Conservation (phyloP, 2,113 vertebrate species). For the Etheostoma cragini region DNA sequence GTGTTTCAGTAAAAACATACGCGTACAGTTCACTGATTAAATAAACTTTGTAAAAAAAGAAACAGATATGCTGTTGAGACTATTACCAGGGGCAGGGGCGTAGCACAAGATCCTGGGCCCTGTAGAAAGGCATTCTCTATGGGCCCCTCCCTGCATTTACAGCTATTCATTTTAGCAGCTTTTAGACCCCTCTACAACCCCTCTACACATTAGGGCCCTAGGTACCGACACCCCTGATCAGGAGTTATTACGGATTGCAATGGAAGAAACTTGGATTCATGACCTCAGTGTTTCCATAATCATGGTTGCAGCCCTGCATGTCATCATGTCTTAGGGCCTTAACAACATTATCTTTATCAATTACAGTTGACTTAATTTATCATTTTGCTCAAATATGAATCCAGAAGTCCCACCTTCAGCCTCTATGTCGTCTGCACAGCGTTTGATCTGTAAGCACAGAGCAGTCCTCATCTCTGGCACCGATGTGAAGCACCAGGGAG, state of each 20-base stretch:
- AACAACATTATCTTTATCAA: slow-evolving; percentile 7
- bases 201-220: too few relatives aligned
- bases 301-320: background rate
- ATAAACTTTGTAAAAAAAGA: too few relatives aligned
- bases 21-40: too few relatives aligned
- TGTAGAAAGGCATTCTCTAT: too few relatives aligned
- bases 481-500: slow-evolving; percentile 96
- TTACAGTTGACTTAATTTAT: background rate
- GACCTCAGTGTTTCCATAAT: background rate
- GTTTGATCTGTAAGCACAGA: slow-evolving; percentile 95
- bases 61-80: too few relatives aligned
- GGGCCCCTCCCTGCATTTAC: too few relatives aligned
- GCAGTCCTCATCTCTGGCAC: slow-evolving; percentile 85
- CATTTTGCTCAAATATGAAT: background rate
- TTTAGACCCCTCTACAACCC: too few relatives aligned
- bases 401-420: slow-evolving; percentile 85
- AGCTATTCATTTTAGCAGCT: too few relatives aligned
- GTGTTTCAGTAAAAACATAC: too few relatives aligned
- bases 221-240: too few relatives aligned
- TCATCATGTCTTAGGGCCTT: background rate
- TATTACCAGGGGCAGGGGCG: too few relatives aligned
- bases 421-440: slow-evolving; percentile 89
- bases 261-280: background rate
- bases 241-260: background rate
- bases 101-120: too few relatives aligned